phyloP scores from a whole-genome alignment of 2,113 vertebrate genomes.

The Gallinago jamesoni region DNA sequence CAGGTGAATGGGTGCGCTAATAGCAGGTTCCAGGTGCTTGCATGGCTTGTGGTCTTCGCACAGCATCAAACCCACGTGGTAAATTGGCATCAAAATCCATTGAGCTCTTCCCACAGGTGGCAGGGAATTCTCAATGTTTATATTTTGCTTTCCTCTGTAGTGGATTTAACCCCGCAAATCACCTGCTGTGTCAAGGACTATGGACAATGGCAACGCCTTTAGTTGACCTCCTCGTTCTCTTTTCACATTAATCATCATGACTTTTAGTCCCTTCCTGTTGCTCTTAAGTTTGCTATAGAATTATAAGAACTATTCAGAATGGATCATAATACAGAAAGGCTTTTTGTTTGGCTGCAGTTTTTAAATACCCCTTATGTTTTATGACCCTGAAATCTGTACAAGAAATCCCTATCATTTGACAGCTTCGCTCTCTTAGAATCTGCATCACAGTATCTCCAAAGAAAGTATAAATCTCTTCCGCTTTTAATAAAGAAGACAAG shows the following conservation, averaged over 20 bases:
- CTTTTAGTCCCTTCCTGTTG: neutral
- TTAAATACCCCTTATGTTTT: neutral
- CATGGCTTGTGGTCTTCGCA: neutral
- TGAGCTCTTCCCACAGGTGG: neutral
- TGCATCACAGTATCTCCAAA: neutral
- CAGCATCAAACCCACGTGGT: fast-evolving
- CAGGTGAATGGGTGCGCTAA: neutral
- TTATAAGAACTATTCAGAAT: neutral
- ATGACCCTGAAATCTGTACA: neutral
- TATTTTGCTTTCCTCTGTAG: neutral
- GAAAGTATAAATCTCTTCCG: neutral
- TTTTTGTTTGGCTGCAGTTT: neutral
- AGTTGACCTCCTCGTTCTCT: neutral
- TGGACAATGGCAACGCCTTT: neutral
- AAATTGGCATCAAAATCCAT: neutral
- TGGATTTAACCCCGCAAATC: neutral
- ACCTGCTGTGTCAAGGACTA: neutral
- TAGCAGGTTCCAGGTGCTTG: neutral
- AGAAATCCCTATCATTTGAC: neutral
- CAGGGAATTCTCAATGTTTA: neutral
- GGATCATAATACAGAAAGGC: neutral
- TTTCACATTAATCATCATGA: neutral
- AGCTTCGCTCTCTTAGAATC: neutral
- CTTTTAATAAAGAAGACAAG: neutral
- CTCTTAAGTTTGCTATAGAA: neutral